Conservation (phyloP, 1,140 invertebrate genomes). For the Myzus persicae region DNA sequence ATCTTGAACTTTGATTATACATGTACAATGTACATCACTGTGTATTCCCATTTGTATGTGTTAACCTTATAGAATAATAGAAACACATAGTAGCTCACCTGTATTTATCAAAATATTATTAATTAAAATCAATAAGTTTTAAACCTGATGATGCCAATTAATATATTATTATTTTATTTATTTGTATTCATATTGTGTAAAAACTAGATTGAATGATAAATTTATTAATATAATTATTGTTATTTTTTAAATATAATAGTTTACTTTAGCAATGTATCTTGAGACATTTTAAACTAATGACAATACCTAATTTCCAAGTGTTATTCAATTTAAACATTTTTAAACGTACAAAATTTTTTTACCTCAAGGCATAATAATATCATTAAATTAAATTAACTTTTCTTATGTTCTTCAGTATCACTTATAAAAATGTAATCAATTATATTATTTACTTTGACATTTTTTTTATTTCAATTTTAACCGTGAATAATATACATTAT, state of each 20-base stretch:
- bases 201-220: neutral
- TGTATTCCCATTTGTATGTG: neutral
- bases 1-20: neutral
- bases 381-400: neutral
- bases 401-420: neutral
- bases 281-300: neutral
- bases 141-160: neutral
- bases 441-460: neutral
- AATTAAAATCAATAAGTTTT: neutral
- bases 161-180: neutral
- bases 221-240: neutral
- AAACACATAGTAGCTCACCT: neutral
- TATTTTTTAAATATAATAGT: neutral
- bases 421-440: neutral
- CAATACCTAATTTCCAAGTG: neutral
- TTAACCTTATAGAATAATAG: neutral
- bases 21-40: neutral
- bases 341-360: neutral
- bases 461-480: neutral
- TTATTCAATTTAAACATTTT: neutral
- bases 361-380: neutral
- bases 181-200: neutral
- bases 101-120: neutral
- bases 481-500: neutral
- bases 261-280: neutral